Base-by-base conservation (phyloP, 2,888 invertebrate species). In the Phoronis australis region DNA sequence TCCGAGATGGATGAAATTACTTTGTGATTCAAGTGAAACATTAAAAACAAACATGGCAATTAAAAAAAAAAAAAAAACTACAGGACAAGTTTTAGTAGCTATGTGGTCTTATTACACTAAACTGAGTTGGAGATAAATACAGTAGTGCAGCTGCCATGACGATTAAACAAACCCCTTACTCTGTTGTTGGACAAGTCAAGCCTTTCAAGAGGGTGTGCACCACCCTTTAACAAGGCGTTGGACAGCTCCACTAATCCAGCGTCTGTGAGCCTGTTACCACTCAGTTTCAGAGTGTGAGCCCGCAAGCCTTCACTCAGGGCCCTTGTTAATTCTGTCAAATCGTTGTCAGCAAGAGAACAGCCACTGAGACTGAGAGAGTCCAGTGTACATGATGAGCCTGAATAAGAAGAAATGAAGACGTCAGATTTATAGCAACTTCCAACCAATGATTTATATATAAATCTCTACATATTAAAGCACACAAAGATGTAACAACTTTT, bases 211-310 rank as follows among this genome's bases (percentile, higher is more conserved):
- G 65, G 63, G 42, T 65, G 61, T 37, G 56, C 52, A 41, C 56
- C 55, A 42, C 57, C 51, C n/a, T 51, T 48, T 20, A 58, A 38
- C 24, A 69, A 43, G 18, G 58, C 59, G 21, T 64, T 61, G 18
- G 59, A 60, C 9, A 69, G 38, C 9, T 35, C 45, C 38, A 45
- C 44, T 23, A 65, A 50, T 6, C 62, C 61, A 15, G 47, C 51
- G 52, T 68, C 67, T 51, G 62, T 61, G 25, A 69, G 51, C 21
- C 70, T 49, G 60, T 70, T 70, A 55, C 61, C 65, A 47, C 66
- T 62, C 38, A 69, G 48, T 46, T 70, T 69, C 27, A 70, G 53
- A 68, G 69, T 70, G 45, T 60, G 61, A 40, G 68, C 47, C 39
- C 55, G 56, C 20, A 65, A 45, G 24, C 66, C 66, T 37, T 56